Base-by-base conservation (phyloP, 2,797 vertebrate genomes). In the Aulostomus chinensis region DNA sequence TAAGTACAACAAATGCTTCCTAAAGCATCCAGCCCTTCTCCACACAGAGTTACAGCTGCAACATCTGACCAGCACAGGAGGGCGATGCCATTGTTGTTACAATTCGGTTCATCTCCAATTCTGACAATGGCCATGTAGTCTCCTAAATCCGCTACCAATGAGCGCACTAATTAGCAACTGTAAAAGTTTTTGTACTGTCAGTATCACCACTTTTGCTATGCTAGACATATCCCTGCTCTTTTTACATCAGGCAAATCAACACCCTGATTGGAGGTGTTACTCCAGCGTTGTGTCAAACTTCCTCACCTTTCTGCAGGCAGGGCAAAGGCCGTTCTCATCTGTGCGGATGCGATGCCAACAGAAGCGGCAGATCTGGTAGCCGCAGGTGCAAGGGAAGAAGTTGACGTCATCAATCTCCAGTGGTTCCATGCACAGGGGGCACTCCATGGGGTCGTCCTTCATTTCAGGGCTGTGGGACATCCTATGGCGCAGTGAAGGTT, bases 331-430 rank as follows among this genome's bases (percentile, higher is more conserved):
- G 46, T 99, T 99, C 88, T 99, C 97, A 69, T 99, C 97, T 92
- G 97, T 99, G 86, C 97, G 96, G 81, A 99, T 99, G 85, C 97
- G 93, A 80, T 99, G 97, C 97, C 97, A 99, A 92, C 97, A 99
- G 88, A 99, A 99, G 78, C 97, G 95, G 87, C 97, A 99, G 74
- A 99, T 99, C 90, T 99, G 97, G 85, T 99, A 99, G 85, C 97
- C 97, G 76, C 97, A 99, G 84, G 97, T 99, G 91, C 97, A 99
- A 75, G 97, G 97, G 81, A 98, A 99, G 86, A 99, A 99, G 92
- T 99, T 98, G 91, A 99, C 96, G 71, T 99, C 97, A 64, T 99
- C 97, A 48, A 99, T 99, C 88, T 99, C 97, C 87, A 98, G 90
- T 10, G 97, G 96, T 60, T 99, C 97, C 97, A 99, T 98, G 91